These are phyloP conservation scores for Agrypnia vestita DNA, from an alignment of 1,140 invertebrate genomes.

Conservation along the genomic window DNA sequence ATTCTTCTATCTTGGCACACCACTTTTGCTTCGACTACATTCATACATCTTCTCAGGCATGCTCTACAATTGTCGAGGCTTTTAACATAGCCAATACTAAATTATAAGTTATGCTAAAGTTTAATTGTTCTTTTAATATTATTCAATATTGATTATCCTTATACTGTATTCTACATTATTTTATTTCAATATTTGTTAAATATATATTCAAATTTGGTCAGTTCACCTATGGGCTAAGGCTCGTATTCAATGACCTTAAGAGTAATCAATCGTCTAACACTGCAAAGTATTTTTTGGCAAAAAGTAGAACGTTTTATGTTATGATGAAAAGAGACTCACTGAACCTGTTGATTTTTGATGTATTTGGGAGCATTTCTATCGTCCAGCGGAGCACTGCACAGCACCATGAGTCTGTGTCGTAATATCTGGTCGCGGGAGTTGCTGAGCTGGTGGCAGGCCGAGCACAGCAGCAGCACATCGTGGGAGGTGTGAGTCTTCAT, in stretches of 20 bases:
- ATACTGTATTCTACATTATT: no score
- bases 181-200: no score
- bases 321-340: neutral
- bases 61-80: no score
- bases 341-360: neutral
- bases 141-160: no score
- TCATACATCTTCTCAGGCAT: no score
- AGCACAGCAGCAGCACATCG: constrained; percentile 86
- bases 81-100: neutral
- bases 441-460: constrained; percentile 82
- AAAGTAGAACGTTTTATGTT: neutral
- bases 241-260: no score
- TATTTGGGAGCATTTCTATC: constrained; percentile 62
- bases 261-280: neutral
- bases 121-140: no score
- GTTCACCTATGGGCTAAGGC: no score
- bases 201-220: no score
- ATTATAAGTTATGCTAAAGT: no score
- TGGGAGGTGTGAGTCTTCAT: constrained; percentile 90
- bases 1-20: no score
- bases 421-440: constrained; percentile 80
- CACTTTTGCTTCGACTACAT: no score
- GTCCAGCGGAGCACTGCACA: constrained; percentile 78
- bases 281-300: neutral
- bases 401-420: constrained; percentile 75